Conservation (phyloP, 23 tunicate genomes). For the Halocynthia roretzi region DNA sequence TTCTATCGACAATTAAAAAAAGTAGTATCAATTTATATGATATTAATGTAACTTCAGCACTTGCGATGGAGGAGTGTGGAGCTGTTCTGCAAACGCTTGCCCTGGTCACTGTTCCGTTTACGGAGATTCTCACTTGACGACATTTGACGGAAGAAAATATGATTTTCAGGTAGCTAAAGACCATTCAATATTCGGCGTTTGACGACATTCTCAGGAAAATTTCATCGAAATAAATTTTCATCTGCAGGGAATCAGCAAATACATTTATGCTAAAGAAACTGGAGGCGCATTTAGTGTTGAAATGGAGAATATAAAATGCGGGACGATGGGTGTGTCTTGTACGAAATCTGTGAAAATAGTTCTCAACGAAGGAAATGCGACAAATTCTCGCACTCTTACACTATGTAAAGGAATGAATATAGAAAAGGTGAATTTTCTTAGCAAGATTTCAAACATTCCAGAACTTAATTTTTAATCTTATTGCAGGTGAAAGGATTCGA, state of each 20-base stretch:
- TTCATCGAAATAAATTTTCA: no score
- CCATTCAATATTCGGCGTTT: neutral
- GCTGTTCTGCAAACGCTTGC: constrained; percentile 5
- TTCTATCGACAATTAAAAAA: no score
- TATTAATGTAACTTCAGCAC: neutral
- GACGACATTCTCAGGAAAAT: no score
- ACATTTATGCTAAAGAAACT: neutral
- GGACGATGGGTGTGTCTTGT: constrained; percentile 23
- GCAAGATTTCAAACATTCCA: no score
- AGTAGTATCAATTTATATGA: no score
- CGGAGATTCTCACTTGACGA: constrained; percentile 34
- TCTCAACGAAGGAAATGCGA: neutral
- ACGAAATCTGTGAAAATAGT: constrained; percentile 23
- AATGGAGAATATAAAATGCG: constrained; percentile 23
- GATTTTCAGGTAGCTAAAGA: constrained; percentile 2
- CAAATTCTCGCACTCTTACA: neutral
- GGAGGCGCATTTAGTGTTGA: constrained; percentile 4
- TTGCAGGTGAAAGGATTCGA: neutral
- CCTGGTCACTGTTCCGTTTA: constrained; percentile 32
- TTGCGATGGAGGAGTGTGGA: constrained; percentile 16
- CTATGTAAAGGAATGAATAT: constrained; percentile 26
- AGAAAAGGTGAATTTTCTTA: constrained; percentile 15
- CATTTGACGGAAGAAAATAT: constrained; percentile 25
- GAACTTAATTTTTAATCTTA: neutral
- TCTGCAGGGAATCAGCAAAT: constrained; percentile 10